Evolutionary conservation across 2,113 vertebrate species (phyloP), one percentile per base, ranked within the genome.

Genomic region (Stegastes partitus): DNA sequence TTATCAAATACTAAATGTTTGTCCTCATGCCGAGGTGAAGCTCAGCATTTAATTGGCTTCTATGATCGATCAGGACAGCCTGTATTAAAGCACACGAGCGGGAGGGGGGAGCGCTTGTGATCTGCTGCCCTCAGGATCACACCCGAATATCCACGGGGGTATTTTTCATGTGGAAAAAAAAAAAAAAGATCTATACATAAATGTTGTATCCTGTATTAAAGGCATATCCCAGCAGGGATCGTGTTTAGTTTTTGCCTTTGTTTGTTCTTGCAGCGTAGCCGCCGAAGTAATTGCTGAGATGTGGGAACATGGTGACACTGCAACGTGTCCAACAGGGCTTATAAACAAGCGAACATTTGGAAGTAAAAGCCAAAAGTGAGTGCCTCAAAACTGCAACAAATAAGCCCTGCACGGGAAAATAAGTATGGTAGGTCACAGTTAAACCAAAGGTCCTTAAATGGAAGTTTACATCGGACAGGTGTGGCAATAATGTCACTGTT

Each of bases 1-100:
- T 79, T 79, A 85, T 69, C 51, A 67, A 74, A 83, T 71, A 66
- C 71, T 81, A 76, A 88, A 73, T 76, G 75, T 83, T 87, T 79
- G 56, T 79, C 63, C 55, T 59, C 66, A 58, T 2, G 11, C 47
- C 15, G 62, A 82, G 68, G 21, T 63, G 63, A 87, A 56, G 59
- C 58, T 15, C 77, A 25, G 58, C 39, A 53, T 73, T 83, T 84
- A 84, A 84, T 72, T 74, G 75, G 63, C 70, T 64, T 23, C 34
- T 56, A 23, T 76, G 80, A 85, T 77, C 37, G 19, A 80, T 67
- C 49, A 50, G 69, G 65, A 74, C 45, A 64, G 71, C 45, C 58
- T 70, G 54, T 54, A 79, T 81, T 62, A 74, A 77, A 68, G 50
- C 11, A 22, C 39, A 57, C 6, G 28, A 65, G 74, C 3, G 2